Evolutionary conservation across 2,888 invertebrate species (phyloP).

Genomic region (Ptycholaimellus sp.): DNA sequence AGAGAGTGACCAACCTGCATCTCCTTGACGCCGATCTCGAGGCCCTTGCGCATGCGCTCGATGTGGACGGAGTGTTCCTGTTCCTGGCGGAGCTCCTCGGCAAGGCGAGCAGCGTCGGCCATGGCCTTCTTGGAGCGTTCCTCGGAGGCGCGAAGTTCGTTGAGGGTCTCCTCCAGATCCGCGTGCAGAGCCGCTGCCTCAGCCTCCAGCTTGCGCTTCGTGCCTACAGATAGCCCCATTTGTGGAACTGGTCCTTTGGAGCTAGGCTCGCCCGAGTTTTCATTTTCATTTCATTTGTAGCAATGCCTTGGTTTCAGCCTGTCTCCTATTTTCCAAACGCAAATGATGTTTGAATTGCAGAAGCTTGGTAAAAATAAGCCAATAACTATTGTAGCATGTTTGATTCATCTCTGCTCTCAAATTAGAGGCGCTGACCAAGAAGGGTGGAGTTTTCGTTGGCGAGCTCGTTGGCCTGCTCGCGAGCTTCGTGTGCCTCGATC

Average conservation of each 20-base stretch:
- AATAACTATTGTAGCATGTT: background rate
- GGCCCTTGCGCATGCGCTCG: slow-evolving; percentile 91
- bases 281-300: no score
- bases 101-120: slow-evolving; percentile 91
- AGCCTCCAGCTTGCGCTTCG: slow-evolving; percentile 97
- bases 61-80: slow-evolving; percentile 96
- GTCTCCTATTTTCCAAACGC: no score
- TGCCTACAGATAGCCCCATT: no score
- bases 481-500: slow-evolving; percentile 67
- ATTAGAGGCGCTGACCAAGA: slow-evolving; percentile 32
- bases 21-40: slow-evolving; percentile 88
- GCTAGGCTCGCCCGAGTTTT: no score
- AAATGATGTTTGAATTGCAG: slow-evolving; percentile 43
- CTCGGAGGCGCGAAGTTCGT: slow-evolving; percentile 93
- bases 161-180: slow-evolving; percentile 89
- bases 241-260: no score
- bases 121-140: slow-evolving; percentile 97
- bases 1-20: slow-evolving; percentile 13
- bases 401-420: background rate
- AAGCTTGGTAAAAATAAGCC: background rate
- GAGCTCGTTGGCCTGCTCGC: slow-evolving; percentile 78
- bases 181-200: slow-evolving; percentile 48
- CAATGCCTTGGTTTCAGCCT: no score
- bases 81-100: slow-evolving; percentile 54
- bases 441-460: slow-evolving; percentile 74